Evolutionary conservation across 2,113 vertebrate species (phyloP), one percentile per base, ranked within the genome.

Genomic region (Ageneiosus marmoratus): DNA sequence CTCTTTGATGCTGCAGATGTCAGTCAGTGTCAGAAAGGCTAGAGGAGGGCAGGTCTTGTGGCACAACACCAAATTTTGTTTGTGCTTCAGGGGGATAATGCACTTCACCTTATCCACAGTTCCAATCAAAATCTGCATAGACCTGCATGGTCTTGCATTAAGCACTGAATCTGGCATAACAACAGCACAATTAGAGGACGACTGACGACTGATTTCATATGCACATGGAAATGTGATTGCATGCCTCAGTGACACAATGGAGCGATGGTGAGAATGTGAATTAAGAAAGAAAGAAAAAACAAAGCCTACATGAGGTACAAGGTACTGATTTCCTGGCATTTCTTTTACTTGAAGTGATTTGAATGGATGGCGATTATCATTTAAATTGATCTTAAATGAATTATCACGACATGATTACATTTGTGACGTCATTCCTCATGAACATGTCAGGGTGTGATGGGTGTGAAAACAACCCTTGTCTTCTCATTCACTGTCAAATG

Each of bases 321-420:
- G 18, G 62, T 9, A 29, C 24, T 18, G 65, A 65, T 77, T 81
- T 81, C 27, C 73, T 46, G 9, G 12, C 37, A 20, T 32, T 77
- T 83, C 4, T 51, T 44, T 48, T 32, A 62, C 27, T 60, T 65
- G 2, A 29, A 79, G 24, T 74, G 16, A 80, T 77, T 77, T 69
- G 51, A 53, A 60, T 77, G 41, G 77, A 65, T 56, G 67, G 5
- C 10, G 50, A 44, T 32, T 81, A 44, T 75, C 65, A 80, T 73
- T 73, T 63, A 70, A 81, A 81, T 53, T 77, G n/a, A 32, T 56
- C 7, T n/a, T 81, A 81, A 58, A 53, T 41, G 0, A 81, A 81
- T 81, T 74, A 79, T 74, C 75, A 67, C 53, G 83, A 58, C 56
- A 11, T 48, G 58, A 82, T 84, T 79, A 5, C 34, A 86, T 62